These are phyloP conservation scores for Leucoptera coffeella DNA, from an alignment of 2,888 invertebrate species.

Conservation along the genomic window DNA sequence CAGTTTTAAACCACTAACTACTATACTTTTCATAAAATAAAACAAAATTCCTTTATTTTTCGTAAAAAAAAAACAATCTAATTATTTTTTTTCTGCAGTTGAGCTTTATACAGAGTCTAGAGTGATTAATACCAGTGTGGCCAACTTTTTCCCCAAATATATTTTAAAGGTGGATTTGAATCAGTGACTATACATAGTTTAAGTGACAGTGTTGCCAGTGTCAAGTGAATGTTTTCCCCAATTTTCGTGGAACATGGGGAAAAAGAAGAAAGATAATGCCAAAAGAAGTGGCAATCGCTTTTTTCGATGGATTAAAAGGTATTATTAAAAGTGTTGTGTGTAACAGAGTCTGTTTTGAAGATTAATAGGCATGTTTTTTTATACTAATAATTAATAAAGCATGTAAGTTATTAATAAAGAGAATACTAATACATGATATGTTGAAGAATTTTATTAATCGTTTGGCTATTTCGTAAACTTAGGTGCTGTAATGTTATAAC, in stretches of 20 bases:
- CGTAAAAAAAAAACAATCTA: no score
- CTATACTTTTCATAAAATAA: no score
- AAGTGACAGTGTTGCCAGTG: conserved; percentile 10
- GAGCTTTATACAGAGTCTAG: no score
- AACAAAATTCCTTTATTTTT: no score
- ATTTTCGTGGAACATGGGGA: conserved; percentile 32
- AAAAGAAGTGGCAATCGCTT: conserved; percentile 35
- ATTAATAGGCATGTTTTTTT: conserved; percentile 7
- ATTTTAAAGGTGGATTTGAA: neutral
- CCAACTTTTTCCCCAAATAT: neutral
- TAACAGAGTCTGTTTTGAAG: conserved; percentile 2
- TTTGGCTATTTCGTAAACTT: neutral
- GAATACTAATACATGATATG: neutral
- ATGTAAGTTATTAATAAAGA: neutral
- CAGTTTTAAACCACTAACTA: no score
- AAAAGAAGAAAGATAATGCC: conserved; percentile 37
- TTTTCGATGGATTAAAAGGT: conserved; percentile 47
- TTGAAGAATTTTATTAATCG: neutral
- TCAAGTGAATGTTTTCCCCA: conserved; percentile 1
- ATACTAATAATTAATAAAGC: conserved; percentile 1
- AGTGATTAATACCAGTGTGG: neutral
- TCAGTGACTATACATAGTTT: no score
- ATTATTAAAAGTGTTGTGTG: conserved; percentile 8
- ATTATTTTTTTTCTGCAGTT: no score
- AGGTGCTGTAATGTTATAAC: neutral